phyloP scores from a whole-genome alignment of 2,888 invertebrate genomes.

The Thysanoteuthis rhombus region DNA sequence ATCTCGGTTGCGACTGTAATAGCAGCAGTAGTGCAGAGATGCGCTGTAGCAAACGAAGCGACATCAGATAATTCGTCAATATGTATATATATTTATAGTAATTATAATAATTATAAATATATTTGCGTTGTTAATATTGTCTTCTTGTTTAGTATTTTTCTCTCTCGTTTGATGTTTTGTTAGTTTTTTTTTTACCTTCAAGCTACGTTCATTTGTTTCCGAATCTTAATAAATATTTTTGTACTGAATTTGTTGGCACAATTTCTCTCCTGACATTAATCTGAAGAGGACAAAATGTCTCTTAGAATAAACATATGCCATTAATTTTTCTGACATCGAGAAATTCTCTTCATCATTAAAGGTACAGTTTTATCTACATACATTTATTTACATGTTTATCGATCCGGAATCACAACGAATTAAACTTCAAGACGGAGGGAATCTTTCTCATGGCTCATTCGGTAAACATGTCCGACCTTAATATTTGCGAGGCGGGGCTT shows the following conservation, averaged over 20 bases:
- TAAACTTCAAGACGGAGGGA: not conserved
- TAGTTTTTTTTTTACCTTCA: not conserved
- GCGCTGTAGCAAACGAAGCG: not conserved
- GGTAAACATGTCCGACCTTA: not conserved
- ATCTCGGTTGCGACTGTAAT: not conserved
- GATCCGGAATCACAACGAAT: not conserved
- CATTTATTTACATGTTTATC: too few species aligned
- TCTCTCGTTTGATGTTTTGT: not conserved
- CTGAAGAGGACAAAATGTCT: not conserved
- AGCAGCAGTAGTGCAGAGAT: not conserved
- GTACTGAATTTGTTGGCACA: not conserved
- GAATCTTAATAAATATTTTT: not conserved
- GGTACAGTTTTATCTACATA: too few species aligned
- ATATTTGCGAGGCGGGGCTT: too few species aligned
- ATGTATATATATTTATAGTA: constrained; percentile 12
- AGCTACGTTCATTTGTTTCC: not conserved
- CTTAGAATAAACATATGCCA: not conserved
- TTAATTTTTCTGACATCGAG: not conserved
- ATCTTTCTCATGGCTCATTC: not conserved
- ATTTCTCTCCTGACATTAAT: too few species aligned
- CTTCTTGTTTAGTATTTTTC: not conserved
- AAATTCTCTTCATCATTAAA: not conserved
- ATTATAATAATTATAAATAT: not conserved
- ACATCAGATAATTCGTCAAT: not conserved
- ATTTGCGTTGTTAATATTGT: constrained; percentile 12